phyloP scores from a whole-genome alignment of 1,140 invertebrate genomes.

The Drosophila dunni region DNA sequence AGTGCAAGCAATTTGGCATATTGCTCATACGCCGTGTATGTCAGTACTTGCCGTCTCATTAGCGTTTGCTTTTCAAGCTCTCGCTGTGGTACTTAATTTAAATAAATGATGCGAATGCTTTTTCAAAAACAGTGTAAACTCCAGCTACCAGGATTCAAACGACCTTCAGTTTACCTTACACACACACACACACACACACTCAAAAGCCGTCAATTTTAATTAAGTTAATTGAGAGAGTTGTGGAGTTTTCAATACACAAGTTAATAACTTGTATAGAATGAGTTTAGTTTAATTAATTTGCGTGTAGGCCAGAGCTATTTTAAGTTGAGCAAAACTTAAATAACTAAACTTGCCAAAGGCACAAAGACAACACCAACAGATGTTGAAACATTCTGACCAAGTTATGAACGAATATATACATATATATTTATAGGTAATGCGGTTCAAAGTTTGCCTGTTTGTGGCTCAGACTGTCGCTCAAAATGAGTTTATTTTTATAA shows the following conservation, averaged over 20 bases:
- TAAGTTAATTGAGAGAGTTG: constrained; percentile 51
- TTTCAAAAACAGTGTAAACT: not conserved
- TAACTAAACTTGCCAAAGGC: constrained; percentile 15
- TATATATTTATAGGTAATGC: not conserved
- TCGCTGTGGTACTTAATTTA: constrained; percentile 42
- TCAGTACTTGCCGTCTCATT: constrained; percentile 40
- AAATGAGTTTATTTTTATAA: constrained; percentile 37
- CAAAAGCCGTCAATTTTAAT: constrained; percentile 44
- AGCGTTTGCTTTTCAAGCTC: not conserved
- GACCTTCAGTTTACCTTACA: not conserved
- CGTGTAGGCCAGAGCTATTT: not conserved
- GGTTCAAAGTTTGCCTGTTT: constrained; percentile 15
- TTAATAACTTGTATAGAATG: constrained; percentile 26
- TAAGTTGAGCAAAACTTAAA: constrained; percentile 28
- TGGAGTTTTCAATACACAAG: constrained; percentile 10
- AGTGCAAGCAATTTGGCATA: constrained; percentile 47
- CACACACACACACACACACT: not conserved
- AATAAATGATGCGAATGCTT: constrained; percentile 55
- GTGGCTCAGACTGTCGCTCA: constrained; percentile 18
- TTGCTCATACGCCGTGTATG: constrained; percentile 55
- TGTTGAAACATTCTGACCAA: constrained; percentile 18
- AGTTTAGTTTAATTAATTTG: not conserved
- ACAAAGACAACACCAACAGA: constrained; percentile 1
- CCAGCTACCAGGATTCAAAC: constrained; percentile 2
- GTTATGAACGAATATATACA: constrained; percentile 18